phyloP scores from a whole-genome alignment of 2,888 invertebrate species.

The Andrena praecox region DNA sequence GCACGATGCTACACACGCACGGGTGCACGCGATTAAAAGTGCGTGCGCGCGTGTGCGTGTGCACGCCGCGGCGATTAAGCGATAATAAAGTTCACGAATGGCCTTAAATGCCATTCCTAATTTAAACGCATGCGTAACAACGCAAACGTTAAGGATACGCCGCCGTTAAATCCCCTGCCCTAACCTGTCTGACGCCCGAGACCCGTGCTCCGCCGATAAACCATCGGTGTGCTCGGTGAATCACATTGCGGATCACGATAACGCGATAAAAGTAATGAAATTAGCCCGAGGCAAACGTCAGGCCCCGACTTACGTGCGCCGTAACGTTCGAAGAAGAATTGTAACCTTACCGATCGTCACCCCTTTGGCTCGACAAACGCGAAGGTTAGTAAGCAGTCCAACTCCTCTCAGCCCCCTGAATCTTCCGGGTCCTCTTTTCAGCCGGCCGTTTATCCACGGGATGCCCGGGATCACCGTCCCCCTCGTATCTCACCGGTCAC shows the following conservation, averaged over 20 bases:
- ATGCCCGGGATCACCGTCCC: too few relatives aligned
- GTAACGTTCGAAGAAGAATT: background rate
- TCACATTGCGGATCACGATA: constrained; percentile 37
- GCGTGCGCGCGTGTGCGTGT: constrained; percentile 27
- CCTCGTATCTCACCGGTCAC: background rate
- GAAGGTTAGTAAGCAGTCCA: too few relatives aligned
- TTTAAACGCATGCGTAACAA: constrained; percentile 60
- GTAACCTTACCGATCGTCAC: constrained; percentile 25
- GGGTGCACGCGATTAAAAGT: constrained; percentile 53
- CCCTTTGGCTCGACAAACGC: too few relatives aligned
- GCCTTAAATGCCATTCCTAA: constrained; percentile 62
- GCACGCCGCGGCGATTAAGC: constrained; percentile 56
- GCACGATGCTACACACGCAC: background rate
- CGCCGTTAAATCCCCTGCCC: constrained; percentile 30
- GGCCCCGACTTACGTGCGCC: background rate
- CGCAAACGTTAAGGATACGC: constrained; percentile 38
- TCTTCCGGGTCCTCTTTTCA: too few relatives aligned
- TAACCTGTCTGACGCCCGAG: constrained; percentile 18
- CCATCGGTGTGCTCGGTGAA: constrained; percentile 20
- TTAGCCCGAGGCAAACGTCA: background rate
- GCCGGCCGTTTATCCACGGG: too few relatives aligned
- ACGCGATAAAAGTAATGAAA: constrained; percentile 28
- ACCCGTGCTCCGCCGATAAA: constrained; percentile 28
- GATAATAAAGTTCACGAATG: constrained; percentile 64
- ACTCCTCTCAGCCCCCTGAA: too few relatives aligned